phyloP scores from a whole-genome alignment of 2,113 vertebrate genomes.

The Alligator sinensis region DNA sequence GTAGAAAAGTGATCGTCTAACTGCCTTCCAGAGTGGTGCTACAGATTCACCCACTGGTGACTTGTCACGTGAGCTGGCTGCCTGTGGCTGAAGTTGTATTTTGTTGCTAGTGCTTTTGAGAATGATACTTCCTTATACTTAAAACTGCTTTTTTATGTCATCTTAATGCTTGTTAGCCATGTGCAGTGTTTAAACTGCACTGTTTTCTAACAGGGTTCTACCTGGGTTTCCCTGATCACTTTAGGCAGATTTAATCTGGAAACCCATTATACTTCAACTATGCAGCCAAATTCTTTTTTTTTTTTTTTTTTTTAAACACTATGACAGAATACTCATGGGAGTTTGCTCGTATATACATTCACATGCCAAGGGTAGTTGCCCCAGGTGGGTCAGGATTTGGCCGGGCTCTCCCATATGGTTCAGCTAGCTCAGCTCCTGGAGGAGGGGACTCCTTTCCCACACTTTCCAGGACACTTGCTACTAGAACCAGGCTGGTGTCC shows the following conservation, averaged over 20 bases:
- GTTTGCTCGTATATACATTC: neutral
- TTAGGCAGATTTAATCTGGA: neutral
- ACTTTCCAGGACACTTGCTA: neutral
- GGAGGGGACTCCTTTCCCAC: neutral
- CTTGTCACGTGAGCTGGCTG: fast-evolving
- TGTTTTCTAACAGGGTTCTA: neutral
- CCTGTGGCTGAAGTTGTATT: fast-evolving
- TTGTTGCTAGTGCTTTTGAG: neutral
- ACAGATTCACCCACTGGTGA: neutral
- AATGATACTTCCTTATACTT: neutral
- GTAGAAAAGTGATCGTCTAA: neutral
- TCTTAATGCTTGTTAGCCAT: neutral
- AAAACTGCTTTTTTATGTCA: neutral
- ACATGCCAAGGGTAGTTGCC: neutral
- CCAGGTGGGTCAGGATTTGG: neutral
- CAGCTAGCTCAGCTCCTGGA: neutral
- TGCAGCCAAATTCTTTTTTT: too few species aligned
- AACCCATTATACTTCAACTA: too few species aligned
- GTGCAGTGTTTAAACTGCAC: neutral
- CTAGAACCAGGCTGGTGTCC: neutral
- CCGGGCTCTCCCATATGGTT: neutral
- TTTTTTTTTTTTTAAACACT: neutral
- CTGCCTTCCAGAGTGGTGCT: neutral
- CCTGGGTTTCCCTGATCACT: neutral
- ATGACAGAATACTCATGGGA: neutral